Conservation (phyloP, 2,888 invertebrate genomes). For the Phyto melanocephala region DNA sequence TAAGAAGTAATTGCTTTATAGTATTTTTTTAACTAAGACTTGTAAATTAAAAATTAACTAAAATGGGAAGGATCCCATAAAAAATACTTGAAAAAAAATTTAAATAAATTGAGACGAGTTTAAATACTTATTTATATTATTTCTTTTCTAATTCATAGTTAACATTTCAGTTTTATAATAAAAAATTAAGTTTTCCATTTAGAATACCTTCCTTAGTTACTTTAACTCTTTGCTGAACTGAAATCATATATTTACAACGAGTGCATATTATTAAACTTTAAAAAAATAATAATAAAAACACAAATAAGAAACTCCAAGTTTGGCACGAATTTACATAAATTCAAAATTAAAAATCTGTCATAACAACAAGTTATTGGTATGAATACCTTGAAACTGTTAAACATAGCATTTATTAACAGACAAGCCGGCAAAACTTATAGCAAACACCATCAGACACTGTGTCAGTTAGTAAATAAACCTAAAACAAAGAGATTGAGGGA, state of each 20-base stretch:
- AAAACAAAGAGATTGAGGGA: not conserved
- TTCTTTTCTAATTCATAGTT: too few species aligned
- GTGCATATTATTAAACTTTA: slow-evolving; percentile 26
- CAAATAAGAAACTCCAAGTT: slow-evolving; percentile 45
- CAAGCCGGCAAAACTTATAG: slow-evolving; percentile 18
- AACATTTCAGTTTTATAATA: too few species aligned
- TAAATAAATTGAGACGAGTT: too few species aligned
- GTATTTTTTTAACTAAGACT: not conserved
- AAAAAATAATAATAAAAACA: not conserved
- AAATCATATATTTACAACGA: slow-evolving; percentile 33
- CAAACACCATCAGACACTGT: not conserved
- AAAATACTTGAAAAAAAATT: too few species aligned
- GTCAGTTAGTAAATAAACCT: slow-evolving; percentile 4
- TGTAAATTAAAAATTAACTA: not conserved
- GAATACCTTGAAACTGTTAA: slow-evolving; percentile 56
- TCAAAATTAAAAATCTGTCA: slow-evolving; percentile 66
- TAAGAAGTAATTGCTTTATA: slow-evolving; percentile 44
- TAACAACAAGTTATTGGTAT: slow-evolving; percentile 59
- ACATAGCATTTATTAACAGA: slow-evolving; percentile 39
- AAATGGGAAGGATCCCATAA: not conserved
- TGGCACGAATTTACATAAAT: slow-evolving; percentile 66
- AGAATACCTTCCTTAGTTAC: not conserved
- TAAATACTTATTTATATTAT: too few species aligned
- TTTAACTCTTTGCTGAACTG: too few species aligned
- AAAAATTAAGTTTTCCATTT: not conserved